Percentiles rank a stretch among this genome's conserved stretches.
Evolutionary conservation across 1,140 invertebrate genomes (phyloP).

Genomic region (Grapholita molesta): DNA sequence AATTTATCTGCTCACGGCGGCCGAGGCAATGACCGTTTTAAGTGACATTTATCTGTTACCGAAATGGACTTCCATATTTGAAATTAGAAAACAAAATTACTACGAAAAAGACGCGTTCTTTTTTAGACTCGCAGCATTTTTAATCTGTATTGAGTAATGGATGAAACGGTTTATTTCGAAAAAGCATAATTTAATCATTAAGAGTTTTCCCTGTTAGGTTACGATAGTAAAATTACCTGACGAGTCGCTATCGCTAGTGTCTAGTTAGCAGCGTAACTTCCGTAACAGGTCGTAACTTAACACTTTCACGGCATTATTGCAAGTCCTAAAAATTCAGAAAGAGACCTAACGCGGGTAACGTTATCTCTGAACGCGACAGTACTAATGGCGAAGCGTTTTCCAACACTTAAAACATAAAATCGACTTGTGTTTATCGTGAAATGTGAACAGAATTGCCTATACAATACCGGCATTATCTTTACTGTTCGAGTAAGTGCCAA

Average conservation of each 20-base stretch:
- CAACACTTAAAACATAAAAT: conserved; percentile 53
- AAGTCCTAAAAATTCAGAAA: conserved; percentile 43
- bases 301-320: conserved; percentile 35
- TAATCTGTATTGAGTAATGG: not conserved
- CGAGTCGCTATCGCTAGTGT: conserved; percentile 36
- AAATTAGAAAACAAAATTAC: conserved; percentile 25
- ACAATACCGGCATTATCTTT: conserved; percentile 58
- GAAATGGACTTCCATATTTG: conserved; percentile 24
- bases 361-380: conserved; percentile 37
- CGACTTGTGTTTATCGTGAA: conserved; percentile 49
- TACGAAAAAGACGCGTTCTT: conserved; percentile 20
- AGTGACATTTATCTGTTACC: conserved; percentile 52
- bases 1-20: conserved; percentile 62
- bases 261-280: conserved; percentile 24
- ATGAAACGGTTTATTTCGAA: not conserved
- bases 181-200: conserved; percentile 2
- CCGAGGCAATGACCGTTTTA: conserved; percentile 55
- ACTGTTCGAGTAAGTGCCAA: conserved; percentile 51
- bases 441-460: conserved; percentile 47
- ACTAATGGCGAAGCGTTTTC: conserved; percentile 44
- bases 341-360: conserved; percentile 23
- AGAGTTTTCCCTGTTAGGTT: conserved; percentile 3
- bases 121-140: conserved; percentile 8
- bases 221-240: conserved; percentile 31
- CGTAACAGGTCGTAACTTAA: conserved; percentile 32